These are phyloP conservation scores for Pantherophis vulpinus DNA, from an alignment of 2,797 vertebrate genomes.

Conservation along the genomic window DNA sequence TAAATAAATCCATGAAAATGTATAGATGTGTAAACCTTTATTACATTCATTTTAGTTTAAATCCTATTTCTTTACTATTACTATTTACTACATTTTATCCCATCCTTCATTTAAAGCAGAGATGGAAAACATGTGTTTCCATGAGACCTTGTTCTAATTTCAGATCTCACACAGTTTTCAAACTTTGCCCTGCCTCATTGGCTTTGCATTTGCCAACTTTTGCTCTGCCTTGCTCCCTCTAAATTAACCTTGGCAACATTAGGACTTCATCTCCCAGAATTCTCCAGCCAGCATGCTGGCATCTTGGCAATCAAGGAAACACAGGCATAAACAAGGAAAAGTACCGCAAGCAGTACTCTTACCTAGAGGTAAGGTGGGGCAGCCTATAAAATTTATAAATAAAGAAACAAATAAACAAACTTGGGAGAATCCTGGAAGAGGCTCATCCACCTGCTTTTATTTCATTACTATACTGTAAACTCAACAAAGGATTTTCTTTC, in stretches of 20 bases:
- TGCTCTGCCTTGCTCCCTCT: background rate
- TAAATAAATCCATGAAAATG: constrained; percentile 7
- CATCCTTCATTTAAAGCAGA: background rate
- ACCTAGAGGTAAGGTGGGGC: background rate
- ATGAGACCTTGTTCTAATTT: background rate
- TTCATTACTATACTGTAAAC: background rate
- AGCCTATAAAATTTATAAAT: background rate
- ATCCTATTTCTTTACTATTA: background rate
- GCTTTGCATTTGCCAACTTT: background rate
- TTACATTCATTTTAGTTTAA: background rate
- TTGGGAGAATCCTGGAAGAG: background rate
- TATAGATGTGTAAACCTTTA: background rate
- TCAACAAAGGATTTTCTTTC: background rate
- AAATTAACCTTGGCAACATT: background rate
- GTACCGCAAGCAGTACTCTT: background rate
- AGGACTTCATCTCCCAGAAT: background rate
- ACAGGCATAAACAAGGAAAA: background rate
- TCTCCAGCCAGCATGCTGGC: background rate
- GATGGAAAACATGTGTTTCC: background rate
- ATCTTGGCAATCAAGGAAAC: background rate
- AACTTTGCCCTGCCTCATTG: background rate
- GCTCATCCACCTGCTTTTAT: background rate
- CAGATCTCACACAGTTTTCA: background rate
- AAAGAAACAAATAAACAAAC: background rate
- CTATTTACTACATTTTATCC: background rate